These are phyloP conservation scores for Periophthalmus magnuspinnatus DNA, from an alignment of 2,797 vertebrate genomes.

Conservation along the genomic window DNA sequence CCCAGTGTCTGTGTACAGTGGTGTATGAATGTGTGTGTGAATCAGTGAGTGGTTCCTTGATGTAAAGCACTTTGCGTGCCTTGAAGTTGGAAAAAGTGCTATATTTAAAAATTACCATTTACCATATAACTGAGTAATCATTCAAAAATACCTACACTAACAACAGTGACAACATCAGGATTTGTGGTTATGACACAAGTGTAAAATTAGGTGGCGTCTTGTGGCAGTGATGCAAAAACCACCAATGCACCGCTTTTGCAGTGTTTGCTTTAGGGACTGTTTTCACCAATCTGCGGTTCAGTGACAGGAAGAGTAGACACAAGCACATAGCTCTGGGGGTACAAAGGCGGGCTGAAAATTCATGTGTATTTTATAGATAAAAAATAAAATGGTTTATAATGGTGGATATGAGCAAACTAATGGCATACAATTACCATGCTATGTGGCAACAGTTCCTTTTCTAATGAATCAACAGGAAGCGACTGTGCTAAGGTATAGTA, in stretches of 20 bases:
- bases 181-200: slow-evolving; percentile 17
- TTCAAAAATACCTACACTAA: neutral
- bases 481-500: neutral
- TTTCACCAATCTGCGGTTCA: neutral
- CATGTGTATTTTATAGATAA: neutral
- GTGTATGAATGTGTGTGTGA: too few species aligned
- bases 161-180: neutral
- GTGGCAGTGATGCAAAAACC: slow-evolving; percentile 3
- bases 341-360: neutral
- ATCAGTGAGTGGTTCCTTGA: too few species aligned
- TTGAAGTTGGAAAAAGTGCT: too few species aligned
- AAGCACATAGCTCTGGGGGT: neutral
- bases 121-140: too few species aligned
- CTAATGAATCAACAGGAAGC: neutral
- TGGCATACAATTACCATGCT: neutral
- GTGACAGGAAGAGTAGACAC: slow-evolving; percentile 21
- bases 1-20: too few species aligned
- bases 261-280: neutral
- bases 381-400: neutral
- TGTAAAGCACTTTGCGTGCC: too few species aligned
- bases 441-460: neutral
- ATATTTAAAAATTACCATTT: too few species aligned
- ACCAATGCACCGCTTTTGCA: slow-evolving; percentile 20
- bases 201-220: neutral
- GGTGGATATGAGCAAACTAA: neutral